Conservation (phyloP, 2,888 invertebrate genomes). For the Drosophila lacicola region DNA sequence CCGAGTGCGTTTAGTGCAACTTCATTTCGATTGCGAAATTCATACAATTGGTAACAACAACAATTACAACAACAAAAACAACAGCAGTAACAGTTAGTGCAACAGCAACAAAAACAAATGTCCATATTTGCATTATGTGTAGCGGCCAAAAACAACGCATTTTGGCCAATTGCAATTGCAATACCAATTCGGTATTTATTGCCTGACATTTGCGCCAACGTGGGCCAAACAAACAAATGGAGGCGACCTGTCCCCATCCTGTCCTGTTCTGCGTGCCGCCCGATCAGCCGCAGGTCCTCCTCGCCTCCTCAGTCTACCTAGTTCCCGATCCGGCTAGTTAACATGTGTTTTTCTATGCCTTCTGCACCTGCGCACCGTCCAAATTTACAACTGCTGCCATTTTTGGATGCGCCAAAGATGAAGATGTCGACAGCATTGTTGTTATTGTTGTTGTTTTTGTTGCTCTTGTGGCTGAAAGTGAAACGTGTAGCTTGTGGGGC, state of each 20-base stretch:
- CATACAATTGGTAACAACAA: slow-evolving; percentile 47
- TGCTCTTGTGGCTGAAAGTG: slow-evolving; percentile 59
- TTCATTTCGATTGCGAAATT: slow-evolving; percentile 73
- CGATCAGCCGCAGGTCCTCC: background rate
- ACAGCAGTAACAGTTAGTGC: slow-evolving; percentile 16
- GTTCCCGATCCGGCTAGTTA: slow-evolving; percentile 55
- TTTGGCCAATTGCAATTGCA: slow-evolving; percentile 72
- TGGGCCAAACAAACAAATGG: slow-evolving; percentile 42
- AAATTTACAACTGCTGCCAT: slow-evolving; percentile 75
- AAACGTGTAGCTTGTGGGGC: slow-evolving; percentile 67
- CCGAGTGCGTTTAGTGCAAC: slow-evolving; percentile 72
- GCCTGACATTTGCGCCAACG: slow-evolving; percentile 77
- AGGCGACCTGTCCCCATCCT: slow-evolving; percentile 13
- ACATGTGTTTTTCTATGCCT: slow-evolving; percentile 68
- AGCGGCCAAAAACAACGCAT: slow-evolving; percentile 65
- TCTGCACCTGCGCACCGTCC: slow-evolving; percentile 68
- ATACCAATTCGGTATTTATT: slow-evolving; percentile 78
- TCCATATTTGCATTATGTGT: slow-evolving; percentile 78
- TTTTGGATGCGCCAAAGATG: slow-evolving; percentile 71
- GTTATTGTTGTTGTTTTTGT: slow-evolving; percentile 10
- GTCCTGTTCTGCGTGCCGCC: background rate
- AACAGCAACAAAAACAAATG: slow-evolving; percentile 44
- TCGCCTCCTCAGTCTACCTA: background rate
- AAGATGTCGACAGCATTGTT: slow-evolving; percentile 70
- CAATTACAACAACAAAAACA: slow-evolving; percentile 16